Evolutionary conservation across 1,140 invertebrate species (phyloP).

Genomic region (Probaryconus sp.): DNA sequence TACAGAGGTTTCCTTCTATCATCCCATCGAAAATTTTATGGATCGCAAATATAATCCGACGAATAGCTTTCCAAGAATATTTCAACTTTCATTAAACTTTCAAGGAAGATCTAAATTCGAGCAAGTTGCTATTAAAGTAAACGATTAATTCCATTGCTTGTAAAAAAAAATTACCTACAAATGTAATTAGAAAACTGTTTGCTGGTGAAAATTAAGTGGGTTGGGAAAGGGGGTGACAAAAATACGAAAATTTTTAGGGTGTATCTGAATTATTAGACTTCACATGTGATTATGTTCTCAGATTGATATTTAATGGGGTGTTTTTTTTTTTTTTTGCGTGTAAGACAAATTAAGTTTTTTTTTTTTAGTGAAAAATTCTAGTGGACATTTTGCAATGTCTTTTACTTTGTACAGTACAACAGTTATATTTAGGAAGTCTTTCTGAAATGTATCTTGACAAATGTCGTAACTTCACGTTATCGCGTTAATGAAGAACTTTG

Average conservation of each 20-base stretch:
- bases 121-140: constrained; percentile 51
- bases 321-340: too few species aligned
- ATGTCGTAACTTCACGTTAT: constrained; percentile 39
- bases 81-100: constrained; percentile 62
- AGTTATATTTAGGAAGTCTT: too few species aligned
- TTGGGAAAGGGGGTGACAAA: too few species aligned
- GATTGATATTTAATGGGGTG: too few species aligned
- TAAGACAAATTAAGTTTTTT: too few species aligned
- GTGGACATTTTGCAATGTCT: background rate
- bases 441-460: constrained; percentile 8
- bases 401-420: too few species aligned
- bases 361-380: too few species aligned
- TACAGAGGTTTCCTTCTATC: constrained; percentile 55
- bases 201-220: constrained; percentile 13
- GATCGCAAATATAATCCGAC: constrained; percentile 62
- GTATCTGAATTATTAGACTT: too few species aligned
- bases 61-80: constrained; percentile 58
- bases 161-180: constrained; percentile 48
- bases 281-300: too few species aligned
- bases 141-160: constrained; percentile 50
- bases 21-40: constrained; percentile 61
- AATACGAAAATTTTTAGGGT: too few species aligned
- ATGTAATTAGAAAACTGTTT: constrained; percentile 47
- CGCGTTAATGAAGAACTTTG: constrained; percentile 52
- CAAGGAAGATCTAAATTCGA: constrained; percentile 51